These are phyloP conservation scores for Murina feae DNA, from an alignment of 2,113 vertebrate species.

Conservation along the genomic window DNA sequence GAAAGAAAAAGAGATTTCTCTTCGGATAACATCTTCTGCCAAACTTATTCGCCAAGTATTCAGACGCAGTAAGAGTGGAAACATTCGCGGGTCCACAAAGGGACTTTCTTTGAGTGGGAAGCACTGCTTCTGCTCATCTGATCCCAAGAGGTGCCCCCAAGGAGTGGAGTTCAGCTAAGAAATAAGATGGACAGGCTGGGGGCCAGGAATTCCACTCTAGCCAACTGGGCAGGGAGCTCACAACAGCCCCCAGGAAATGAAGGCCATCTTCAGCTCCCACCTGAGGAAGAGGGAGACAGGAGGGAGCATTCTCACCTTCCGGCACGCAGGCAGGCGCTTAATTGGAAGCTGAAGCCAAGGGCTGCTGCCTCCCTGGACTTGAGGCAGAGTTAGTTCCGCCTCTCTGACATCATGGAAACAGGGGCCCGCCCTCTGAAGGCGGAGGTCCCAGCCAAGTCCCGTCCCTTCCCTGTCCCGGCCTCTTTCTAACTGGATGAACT, in stretches of 20 bases:
- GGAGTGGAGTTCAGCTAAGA: neutral
- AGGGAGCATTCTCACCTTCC: neutral
- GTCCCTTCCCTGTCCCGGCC: neutral
- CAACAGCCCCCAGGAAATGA: neutral
- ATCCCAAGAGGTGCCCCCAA: neutral
- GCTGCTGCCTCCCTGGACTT: neutral
- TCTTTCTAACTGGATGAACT: neutral
- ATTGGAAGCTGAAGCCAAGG: neutral
- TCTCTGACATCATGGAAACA: conserved; percentile 73
- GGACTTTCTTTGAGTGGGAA: neutral
- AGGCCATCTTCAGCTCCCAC: neutral
- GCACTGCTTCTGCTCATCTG: neutral
- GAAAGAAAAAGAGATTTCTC: neutral
- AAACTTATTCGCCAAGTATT: neutral
- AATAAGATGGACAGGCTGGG: neutral
- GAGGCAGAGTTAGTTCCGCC: conserved; percentile 30
- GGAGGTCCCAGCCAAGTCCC: conserved; percentile 15
- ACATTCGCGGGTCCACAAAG: neutral
- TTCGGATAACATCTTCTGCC: neutral
- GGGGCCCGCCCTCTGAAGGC: conserved; percentile 12
- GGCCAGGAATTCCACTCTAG: neutral
- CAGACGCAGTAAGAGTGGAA: no score
- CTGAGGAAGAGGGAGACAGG: no score
- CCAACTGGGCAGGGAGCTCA: neutral
- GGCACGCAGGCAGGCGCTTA: fast-evolving